Base-by-base conservation (phyloP, 1,140 invertebrate species). In the Papilio glaucus region DNA sequence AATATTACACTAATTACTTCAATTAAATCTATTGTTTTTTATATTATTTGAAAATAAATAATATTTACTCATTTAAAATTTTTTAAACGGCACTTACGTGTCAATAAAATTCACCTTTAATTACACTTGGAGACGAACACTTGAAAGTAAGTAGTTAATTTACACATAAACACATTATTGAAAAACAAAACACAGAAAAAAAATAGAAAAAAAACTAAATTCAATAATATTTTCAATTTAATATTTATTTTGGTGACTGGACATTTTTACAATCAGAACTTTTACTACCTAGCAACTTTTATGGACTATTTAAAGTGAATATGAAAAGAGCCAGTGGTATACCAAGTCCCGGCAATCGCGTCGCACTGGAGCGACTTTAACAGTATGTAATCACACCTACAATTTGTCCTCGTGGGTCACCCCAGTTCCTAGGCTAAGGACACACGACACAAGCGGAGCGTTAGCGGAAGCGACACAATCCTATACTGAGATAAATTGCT, bases 321-420 rank as follows among this genome's bases (percentile, higher is more conserved):
- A 13, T 57, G 18, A 24, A 81, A 78, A 81, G 80, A 77, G 65
- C 39, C 74, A 73, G 77, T 77, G 72, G 77, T 79, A 70, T 78
- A 77, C 75, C 82, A 82, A 76, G 82, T 83, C 85, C 88, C 79
- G 82, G 76, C 81, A 80, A 81, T 76, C 82, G 80, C 79, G 74
- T 76, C 77, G 81, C 76, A 90, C 89, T 91, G 89, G 89, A 80
- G 82, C 79, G 73, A 87, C 81, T 84, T 83, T 88, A 90, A 91
- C 88, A 87, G 83, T 76, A 79, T 79, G 81, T 92, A 92, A 90
- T 90, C 82, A 84, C 82, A 85, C 83, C 81, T 84, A 86, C 88
- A 90, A 92, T 85, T 92, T 92, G 85, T 90, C 82, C 81, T 89
- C 84, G 79, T 82, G 90, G 87, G 87, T 88, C 86, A 89, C 74